Percentiles rank a stretch among this genome's conserved stretches.
phyloP scores from a whole-genome alignment of 2,113 vertebrate species.

The Strigops habroptila region DNA sequence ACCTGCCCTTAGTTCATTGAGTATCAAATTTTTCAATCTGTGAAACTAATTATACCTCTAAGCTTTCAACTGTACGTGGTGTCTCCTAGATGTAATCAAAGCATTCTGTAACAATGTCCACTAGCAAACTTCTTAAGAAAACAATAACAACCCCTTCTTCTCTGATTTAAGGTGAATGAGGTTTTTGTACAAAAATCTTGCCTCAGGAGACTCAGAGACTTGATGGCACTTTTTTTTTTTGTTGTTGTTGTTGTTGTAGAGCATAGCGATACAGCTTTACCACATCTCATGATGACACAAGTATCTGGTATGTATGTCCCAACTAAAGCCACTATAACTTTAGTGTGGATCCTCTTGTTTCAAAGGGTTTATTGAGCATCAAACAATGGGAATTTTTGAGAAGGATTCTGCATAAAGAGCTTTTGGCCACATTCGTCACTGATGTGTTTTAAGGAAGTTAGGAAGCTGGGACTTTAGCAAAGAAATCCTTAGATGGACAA shows the following conservation, averaged over 20 bases:
- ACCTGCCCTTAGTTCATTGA: background rate
- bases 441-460: background rate
- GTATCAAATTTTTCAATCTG: fast-evolving
- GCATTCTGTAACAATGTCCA: background rate
- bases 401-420: background rate
- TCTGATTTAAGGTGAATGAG: background rate
- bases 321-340: fast-evolving
- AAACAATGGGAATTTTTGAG: background rate
- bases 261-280: background rate
- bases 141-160: background rate
- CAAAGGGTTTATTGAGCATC: background rate
- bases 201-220: background rate
- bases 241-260: background rate
- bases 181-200: background rate
- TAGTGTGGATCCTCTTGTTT: background rate
- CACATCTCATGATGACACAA: background rate
- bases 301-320: background rate
- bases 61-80: background rate
- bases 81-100: background rate
- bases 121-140: background rate
- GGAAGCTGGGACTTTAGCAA: background rate
- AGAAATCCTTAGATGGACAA: background rate
- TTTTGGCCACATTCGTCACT: background rate
- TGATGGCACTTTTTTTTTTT: background rate
- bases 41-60: background rate